phyloP scores from a whole-genome alignment of 2,113 vertebrate species.

The Bettongia penicillata region DNA sequence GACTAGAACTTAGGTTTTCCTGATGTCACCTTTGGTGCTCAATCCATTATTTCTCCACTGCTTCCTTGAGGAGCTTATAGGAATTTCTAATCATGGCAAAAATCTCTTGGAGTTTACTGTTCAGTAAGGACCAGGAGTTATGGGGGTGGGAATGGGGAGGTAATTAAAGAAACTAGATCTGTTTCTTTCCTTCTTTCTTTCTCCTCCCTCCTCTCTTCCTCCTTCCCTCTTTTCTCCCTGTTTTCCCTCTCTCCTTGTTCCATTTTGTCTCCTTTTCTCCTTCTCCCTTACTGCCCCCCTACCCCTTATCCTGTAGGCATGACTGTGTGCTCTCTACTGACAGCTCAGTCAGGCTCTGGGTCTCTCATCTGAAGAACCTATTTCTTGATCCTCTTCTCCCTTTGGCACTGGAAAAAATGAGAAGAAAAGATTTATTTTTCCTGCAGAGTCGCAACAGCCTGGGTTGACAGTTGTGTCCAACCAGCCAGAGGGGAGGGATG shows the following conservation, averaged over 20 bases:
- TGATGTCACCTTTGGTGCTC: background rate
- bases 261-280: background rate
- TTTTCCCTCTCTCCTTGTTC: too few species aligned
- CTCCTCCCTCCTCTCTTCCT: background rate
- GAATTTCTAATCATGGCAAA: background rate
- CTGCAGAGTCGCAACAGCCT: background rate
- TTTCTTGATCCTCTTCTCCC: background rate
- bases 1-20: background rate
- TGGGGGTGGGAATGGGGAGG: background rate
- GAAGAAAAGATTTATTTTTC: background rate
- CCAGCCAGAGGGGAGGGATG: background rate
- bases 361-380: background rate
- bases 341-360: background rate
- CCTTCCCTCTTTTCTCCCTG: background rate
- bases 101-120: background rate
- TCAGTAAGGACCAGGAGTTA: background rate
- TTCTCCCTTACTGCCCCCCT: background rate
- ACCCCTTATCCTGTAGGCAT: background rate
- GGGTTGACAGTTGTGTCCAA: background rate
- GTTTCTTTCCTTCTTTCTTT: background rate
- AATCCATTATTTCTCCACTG: background rate
- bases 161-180: background rate
- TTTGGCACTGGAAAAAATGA: background rate
- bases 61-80: background rate
- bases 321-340: background rate